phyloP scores from a whole-genome alignment of 2,113 vertebrate species.

The Nerophis ophidion region DNA sequence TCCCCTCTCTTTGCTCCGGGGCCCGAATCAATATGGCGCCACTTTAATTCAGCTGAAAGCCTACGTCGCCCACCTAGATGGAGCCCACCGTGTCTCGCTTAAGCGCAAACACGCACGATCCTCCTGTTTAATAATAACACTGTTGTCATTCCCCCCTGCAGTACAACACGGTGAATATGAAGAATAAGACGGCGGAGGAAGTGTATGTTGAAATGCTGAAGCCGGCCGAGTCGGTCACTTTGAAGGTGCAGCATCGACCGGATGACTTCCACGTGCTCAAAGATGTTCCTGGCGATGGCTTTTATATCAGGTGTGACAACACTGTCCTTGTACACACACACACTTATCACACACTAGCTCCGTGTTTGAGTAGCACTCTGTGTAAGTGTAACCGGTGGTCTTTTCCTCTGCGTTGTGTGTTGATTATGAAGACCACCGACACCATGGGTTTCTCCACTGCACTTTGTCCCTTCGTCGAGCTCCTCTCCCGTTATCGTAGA shows the following conservation, averaged over 20 bases:
- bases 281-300: conserved; percentile 88
- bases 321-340: neutral
- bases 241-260: conserved; percentile 86
- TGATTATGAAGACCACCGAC: too few species aligned
- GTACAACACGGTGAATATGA: conserved; percentile 86
- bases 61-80: conserved; percentile 14
- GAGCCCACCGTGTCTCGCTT: conserved; percentile 20
- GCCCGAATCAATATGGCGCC: conserved; percentile 48
- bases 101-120: conserved; percentile 7
- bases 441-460: too few species aligned
- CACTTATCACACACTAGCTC: neutral
- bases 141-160: conserved; percentile 39
- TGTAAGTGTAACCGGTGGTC: too few species aligned
- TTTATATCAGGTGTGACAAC: conserved; percentile 85
- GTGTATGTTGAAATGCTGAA: conserved; percentile 97
- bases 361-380: conserved; percentile 9
- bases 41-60: conserved; percentile 43
- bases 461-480: too few species aligned
- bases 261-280: conserved; percentile 87
- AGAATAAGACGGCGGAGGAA: conserved; percentile 90
- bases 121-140: neutral
- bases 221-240: conserved; percentile 80
- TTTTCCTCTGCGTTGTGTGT: too few species aligned
- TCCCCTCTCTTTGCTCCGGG: conserved; percentile 26
- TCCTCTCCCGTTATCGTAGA: too few species aligned